Evolutionary conservation across 1,140 invertebrate genomes (phyloP), one percentile per base, ranked within the genome.

Genomic region (Phymastichus coffea): DNA sequence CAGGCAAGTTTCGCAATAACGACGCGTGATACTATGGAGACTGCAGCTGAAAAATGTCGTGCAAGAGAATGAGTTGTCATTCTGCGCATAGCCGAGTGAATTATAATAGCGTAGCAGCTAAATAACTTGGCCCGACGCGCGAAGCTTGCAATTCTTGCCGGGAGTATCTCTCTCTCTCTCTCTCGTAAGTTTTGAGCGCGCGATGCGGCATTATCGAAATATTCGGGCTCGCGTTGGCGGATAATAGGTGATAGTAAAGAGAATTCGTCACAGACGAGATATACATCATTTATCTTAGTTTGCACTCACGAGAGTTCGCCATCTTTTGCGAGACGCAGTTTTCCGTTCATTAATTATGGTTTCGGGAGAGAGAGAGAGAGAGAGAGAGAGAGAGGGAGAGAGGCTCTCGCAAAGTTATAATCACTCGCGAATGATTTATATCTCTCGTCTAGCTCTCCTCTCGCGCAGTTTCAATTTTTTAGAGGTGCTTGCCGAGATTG

Each of bases 201-300:
- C 10, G 37, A 52, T 37, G 17, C 3, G 1, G 30, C 48, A 37
- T 51, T 37, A 37, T 25, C 19, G 10, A 33, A 38, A 37, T 51
- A 51, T 19, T 51, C 30, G 30, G 20, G 19, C 4, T 17, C n/a
- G 26, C 22, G 12, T 8, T n/a, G 1, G 10, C 7, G 48, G 33
- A 35, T 56, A 56, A 56, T 56, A 15, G 30, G 44, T 25, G 35
- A 57, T 57, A 38, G 40, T 40, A 57, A 57, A 57, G 30, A 40
- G 35, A 44, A 57, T 57, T 57, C 25, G 25, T 48, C 54, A 47
- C 52, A 37, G 43, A 37, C 23, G 25, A 2, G 30, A 23, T n/a
- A 12, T 1, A 40, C 30, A 15, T 40, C 54, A 33, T 40, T 48
- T 57, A 30, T 57, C 44, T 57, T 57, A 22, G 55, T 57, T 57